Evolutionary conservation across 2,113 vertebrate genomes (phyloP), one percentile per base, ranked within the genome.

Genomic region (Lagopus muta): DNA sequence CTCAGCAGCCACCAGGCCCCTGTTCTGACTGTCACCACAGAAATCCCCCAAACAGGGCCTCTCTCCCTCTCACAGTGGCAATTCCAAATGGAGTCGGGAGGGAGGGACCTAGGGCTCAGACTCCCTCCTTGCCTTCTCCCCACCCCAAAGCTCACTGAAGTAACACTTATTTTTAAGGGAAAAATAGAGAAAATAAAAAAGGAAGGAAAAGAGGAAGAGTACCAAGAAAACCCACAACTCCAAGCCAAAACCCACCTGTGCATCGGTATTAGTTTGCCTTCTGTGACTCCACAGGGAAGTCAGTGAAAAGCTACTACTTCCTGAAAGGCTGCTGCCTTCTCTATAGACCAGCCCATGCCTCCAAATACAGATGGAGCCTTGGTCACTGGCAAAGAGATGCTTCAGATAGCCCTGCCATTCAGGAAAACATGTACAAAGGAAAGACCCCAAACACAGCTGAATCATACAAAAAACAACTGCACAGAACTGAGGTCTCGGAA

Each of bases 401-500:
- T 92, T 90, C 81, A 88, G 93, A 92, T 81, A 95, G 94, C 87
- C 80, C 88, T 94, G 89, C 92, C 87, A 94, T 94, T 70, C 96
- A 86, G 86, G 70, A 85, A 86, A 88, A 77, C 82, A 91, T 2
- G 2, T 84, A 72, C 50, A 86, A 87, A 90, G 60, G 76, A 91
- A 96, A 95, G 83, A 94, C 45, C 70, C 77, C 91, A 92, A 86
- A 77, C 61, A 94, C 82, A 91, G 90, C 79, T 88, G 76, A 91
- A 77, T 78, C 83, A 60, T 77, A 93, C 83, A 75, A 89, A 96
- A 60, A 79, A 43, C 60, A 93, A 90, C 83, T 52, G 83, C 92
- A 96, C 89, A 93, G 93, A 97, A 94, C 91, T 92, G 93, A 97
- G 95, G 95, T 97, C 95, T 96, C 34, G 16, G 90, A 96, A 96